Conservation (phyloP, 2,888 invertebrate genomes). For the Euzophera pinguis region DNA sequence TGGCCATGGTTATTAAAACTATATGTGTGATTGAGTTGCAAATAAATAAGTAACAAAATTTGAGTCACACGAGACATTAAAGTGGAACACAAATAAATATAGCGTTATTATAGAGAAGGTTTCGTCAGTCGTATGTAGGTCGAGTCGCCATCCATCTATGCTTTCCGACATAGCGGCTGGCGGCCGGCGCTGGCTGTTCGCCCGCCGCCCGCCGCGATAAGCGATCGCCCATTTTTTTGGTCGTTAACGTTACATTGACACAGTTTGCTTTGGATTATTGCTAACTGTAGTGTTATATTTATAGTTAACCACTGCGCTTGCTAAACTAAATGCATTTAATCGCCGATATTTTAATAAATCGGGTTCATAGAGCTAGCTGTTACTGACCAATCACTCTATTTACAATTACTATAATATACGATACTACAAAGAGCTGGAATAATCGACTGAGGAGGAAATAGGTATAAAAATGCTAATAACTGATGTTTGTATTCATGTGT, state of each 20-base stretch:
- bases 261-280: constrained; percentile 32
- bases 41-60: not conserved
- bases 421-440: too few relatives aligned
- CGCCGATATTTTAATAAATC: not conserved
- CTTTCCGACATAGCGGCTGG: constrained; percentile 52
- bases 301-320: not conserved
- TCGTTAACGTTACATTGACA: constrained; percentile 56
- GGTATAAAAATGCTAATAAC: too few relatives aligned
- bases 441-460: too few relatives aligned
- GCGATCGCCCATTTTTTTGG: constrained; percentile 42
- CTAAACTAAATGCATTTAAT: not conserved
- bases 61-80: constrained; percentile 36
- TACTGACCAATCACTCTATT: too few relatives aligned
- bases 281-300: constrained; percentile 12
- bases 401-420: too few relatives aligned
- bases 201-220: constrained; percentile 35
- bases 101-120: constrained; percentile 34
- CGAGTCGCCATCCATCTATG: constrained; percentile 46
- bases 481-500: not conserved
- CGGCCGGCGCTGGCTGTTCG: constrained; percentile 26
- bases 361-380: too few relatives aligned
- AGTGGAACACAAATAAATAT: constrained; percentile 37
- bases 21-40: too few relatives aligned
- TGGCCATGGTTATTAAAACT: too few relatives aligned
- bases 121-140: constrained; percentile 60